Percentiles rank a stretch among this genome's conserved stretches.
Conservation (phyloP, 2,113 vertebrate species). For the Solea senegalensis region DNA sequence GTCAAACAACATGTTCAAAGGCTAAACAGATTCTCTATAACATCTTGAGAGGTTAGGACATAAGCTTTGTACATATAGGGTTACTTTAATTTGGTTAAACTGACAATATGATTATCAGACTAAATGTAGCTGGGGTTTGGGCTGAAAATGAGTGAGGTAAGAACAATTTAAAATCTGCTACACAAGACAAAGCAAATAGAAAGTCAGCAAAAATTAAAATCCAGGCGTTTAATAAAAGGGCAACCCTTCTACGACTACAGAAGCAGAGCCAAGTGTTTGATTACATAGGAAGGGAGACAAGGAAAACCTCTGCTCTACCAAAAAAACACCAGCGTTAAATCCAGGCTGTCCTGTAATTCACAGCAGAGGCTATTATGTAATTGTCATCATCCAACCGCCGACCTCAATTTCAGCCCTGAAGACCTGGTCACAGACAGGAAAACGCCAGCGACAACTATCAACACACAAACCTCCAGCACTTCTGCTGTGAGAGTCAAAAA, state of each 20-base stretch:
- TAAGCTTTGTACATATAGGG: not conserved
- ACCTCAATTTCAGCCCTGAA: slow-evolving; percentile 38
- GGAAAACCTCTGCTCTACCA: slow-evolving; percentile 14
- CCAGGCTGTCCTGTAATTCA: slow-evolving; percentile 21
- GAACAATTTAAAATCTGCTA: not conserved
- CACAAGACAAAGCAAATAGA: no score
- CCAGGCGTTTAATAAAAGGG: not conserved
- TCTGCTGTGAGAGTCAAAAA: not conserved
- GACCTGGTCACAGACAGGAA: slow-evolving; percentile 45
- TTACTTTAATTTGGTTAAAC: not conserved
- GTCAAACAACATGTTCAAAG: not conserved
- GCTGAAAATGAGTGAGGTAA: not conserved
- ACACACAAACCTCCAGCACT: not conserved
- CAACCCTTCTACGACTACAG: not conserved
- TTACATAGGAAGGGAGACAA: slow-evolving; percentile 14
- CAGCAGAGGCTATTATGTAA: slow-evolving; percentile 44
- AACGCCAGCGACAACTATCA: slow-evolving; percentile 34
- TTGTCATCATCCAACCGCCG: slow-evolving; percentile 13
- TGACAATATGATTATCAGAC: not conserved
- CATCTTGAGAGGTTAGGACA: not conserved
- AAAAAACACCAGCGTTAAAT: slow-evolving; percentile 17
- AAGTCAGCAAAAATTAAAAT: not conserved
- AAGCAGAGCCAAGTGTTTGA: slow-evolving; percentile 2
- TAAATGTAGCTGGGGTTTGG: not conserved
- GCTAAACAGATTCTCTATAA: not conserved